These are phyloP conservation scores for Amphipoea oculea DNA, from an alignment of 2,888 invertebrate genomes.

Conservation along the genomic window DNA sequence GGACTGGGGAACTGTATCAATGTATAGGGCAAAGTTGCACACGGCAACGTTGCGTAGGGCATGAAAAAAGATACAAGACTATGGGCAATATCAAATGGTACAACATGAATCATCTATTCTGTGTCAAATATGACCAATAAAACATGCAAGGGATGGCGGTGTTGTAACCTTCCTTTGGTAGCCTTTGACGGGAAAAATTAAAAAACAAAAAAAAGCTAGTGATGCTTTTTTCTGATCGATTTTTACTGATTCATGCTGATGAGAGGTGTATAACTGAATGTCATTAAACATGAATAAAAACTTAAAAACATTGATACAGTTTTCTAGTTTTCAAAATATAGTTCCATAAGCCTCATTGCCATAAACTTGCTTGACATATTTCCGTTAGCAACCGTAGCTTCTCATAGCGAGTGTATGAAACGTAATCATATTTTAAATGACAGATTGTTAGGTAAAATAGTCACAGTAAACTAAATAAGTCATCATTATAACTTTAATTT, in stretches of 20 bases:
- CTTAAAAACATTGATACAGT: slow-evolving; percentile 38
- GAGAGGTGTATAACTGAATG: neutral
- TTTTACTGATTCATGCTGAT: neutral
- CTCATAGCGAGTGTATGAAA: slow-evolving; percentile 43
- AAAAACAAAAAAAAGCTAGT: neutral
- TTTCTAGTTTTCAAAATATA: slow-evolving; percentile 42
- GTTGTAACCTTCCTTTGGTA: too few species aligned
- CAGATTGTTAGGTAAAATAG: slow-evolving; percentile 41
- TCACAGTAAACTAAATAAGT: slow-evolving; percentile 44
- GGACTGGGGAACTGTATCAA: slow-evolving; percentile 23
- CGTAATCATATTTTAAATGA: slow-evolving; percentile 39
- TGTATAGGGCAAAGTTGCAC: neutral
- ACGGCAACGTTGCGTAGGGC: neutral
- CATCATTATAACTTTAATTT: slow-evolving; percentile 25
- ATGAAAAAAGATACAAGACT: too few species aligned
- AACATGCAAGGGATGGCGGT: too few species aligned
- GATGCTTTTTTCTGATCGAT: neutral
- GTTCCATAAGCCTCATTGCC: slow-evolving; percentile 62
- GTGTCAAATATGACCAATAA: neutral
- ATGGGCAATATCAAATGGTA: neutral
- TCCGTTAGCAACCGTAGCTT: slow-evolving; percentile 58
- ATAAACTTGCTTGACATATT: slow-evolving; percentile 59
- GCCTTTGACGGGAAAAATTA: neutral
- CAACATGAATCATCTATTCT: neutral
- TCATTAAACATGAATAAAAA: neutral